Evolutionary conservation across 2,113 vertebrate species (phyloP), one percentile per base, ranked within the genome.

Genomic region (Onychorhynchus coronatus): DNA sequence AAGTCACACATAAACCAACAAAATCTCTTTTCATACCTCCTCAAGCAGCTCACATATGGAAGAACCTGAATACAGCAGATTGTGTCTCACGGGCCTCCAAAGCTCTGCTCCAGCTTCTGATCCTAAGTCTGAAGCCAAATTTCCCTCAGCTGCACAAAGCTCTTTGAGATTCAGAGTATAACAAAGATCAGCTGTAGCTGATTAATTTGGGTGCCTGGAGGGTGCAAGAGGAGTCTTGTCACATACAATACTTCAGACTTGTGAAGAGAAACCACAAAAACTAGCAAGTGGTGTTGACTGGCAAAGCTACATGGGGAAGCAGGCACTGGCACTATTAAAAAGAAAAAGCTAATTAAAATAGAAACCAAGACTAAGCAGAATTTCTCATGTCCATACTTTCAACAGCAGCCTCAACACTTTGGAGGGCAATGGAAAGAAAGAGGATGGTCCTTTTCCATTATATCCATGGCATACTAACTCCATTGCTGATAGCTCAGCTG

Each of bases 271-370:
- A 84, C 73, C 61, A 2, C 0, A 1, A 88, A 89, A 91, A 85
- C 11, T n/a, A 85, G 65, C 14, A 2, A 86, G 50, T 65, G 44
- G 72, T 75, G 56, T 56, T 87, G 90, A 91, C 88, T 95, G 83
- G 88, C 85, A 95, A 72, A 94, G 90, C 85, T 94, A 71, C 76
- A 71, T 13, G 75, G 55, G 42, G 92, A 97, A 93, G 65, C 39
- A 81, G 75, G 56, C 68, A 91, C 0, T 90, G 85, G 92, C 90
- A 56, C 37, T 25, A 22, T n/a, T 95, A 44, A 88, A 92, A 94
- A 86, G 73, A 59, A 94, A 83, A 91, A 25, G 16, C 59, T 77
- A 86, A 92, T 84, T 91, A 90, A 95, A 92, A 89, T 68, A 83
- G 41, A 85, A 95, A 71, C 65, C 13, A 88, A 81, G 49, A 53